Base-by-base conservation (phyloP, 2,797 vertebrate genomes). In the Pseudopleuronectes americanus region DNA sequence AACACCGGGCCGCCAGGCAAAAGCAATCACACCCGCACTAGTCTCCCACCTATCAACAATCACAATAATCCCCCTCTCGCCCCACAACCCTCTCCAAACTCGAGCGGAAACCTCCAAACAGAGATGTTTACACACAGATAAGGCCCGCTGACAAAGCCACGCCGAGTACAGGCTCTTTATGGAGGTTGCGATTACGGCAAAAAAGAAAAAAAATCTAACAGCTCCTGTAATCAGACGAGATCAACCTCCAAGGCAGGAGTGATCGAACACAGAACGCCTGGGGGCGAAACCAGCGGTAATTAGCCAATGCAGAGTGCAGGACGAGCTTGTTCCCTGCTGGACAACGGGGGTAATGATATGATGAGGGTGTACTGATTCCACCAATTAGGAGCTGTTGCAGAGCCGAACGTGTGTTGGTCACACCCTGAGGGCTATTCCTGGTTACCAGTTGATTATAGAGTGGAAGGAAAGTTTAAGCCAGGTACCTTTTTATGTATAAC, bases 61-160 rank as follows among this genome's bases (percentile, higher is more conserved):
- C 78, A 79, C 57, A 31, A 31, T 19, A 55, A 19, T 31, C 26
- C 8, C 24, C 43, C 43, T 16, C 14, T 16, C 43, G 5, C 26
- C 26, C 8, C 31, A 10, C 8, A 33, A 22, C 23, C 51, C 7
- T 22, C 16, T 26, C 24, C 28, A 54, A 54, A 61, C 22, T 24
- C 23, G 12, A 22, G 23, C 23, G 17, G 21, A 69, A 75, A 84
- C 55, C 63, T 70, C 63, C 71, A 77, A 88, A 89, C 78, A 82
- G 78, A 87, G 80, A 89, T 87, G 86, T 91, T 90, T 85, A 81
- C 76, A 87, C 77, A 84, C 21, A 81, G 81, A 91, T 88, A 90
- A 87, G 62, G 36, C 65, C 64, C 22, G 43, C 9, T 80, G 79
- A 81, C 65, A 66, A 74, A 74, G 38, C 45, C 19, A 51, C 28